Evolutionary conservation across 1,140 invertebrate species (phyloP), one percentile per base, ranked within the genome.

Genomic region (Cepaea nemoralis): DNA sequence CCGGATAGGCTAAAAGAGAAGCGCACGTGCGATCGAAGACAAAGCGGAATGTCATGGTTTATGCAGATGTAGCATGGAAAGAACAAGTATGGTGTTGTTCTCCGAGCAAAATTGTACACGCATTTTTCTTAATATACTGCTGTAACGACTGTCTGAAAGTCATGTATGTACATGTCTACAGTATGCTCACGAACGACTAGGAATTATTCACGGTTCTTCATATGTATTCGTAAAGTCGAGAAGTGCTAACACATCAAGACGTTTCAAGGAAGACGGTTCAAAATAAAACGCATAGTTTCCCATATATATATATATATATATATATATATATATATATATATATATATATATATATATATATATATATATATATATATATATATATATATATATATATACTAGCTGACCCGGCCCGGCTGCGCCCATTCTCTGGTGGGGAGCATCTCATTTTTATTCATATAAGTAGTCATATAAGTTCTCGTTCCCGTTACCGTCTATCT

Each of bases 21-120:
- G 59, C 27, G 59, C 59, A 63, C 59, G 59, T 63, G 59, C 59
- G 59, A 63, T 63, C 59, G 59, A 63, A 63, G 59, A 63, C 59
- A 63, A 31, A n/a, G n/a, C 59, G 59, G 59, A 63, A 63, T 63
- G n/a, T 19, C 59, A 63, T 31, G 33, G n/a, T 31, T 31, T 5
- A 31, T 8, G 16, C 59, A 63, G 59, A 63, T 31, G 59, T 63
- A 16, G 59, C 59, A 27, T 31, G 59, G 59, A 63, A 63, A 63
- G 50, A 63, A 31, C 59, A 31, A 27, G 10, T 63, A 63, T 63
- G 16, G 59, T 31, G 33, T n/a, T 31, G 59, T 16, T 63, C 59
- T 63, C 10, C 27, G 33, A 31, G 59, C 59, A 63, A 63, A 31
- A 27, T 63, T 27, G n/a, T 63, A 63, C 27, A 63, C 27, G 16